Evolutionary conservation across 2,113 vertebrate genomes (phyloP), one percentile per base, ranked within the genome.

Genomic region (Sardina pilchardus): DNA sequence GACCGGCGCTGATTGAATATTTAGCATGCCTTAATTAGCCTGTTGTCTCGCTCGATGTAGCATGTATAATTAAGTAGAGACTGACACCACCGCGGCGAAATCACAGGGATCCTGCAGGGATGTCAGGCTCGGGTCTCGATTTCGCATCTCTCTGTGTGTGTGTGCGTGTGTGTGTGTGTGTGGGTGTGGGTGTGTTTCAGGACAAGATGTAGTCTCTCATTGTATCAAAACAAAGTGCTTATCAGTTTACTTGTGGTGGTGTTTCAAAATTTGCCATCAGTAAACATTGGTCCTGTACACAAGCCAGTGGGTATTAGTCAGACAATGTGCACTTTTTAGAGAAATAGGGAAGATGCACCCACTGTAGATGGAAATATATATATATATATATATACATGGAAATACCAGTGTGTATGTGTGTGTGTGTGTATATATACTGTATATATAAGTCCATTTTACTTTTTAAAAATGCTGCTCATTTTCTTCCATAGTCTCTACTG

Each of bases 11-110:
- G 86, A 87, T 91, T 94, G 88, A 94, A 94, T 94, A 93, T 93
- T 93, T 93, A 91, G 93, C 91, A 88, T 85, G 45, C 82, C 86
- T 87, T 93, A 91, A 94, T 94, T 92, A 92, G 81, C 85, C 84
- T 89, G 91, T 88, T 88, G 82, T 92, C 91, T 89, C 91, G 89
- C 88, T 93, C 91, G 89, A 91, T 92, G 88, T 85, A 85, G 89
- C 89, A 88, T 93, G 90, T 91, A 90, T 93, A 91, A 92, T 93
- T 87, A 90, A 93, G 88, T 80, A 1, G 75, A 50, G 75, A 39
- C 85, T 85, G 16, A 85, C 84, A 63, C 45, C 14, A 34, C 63
- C 82, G 82, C 30, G 44, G 6, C 48, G 81, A 89, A 88, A 84
- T 87, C 81, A 86, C 85, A 56, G 75, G 50, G 83, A 67, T 88